Evolutionary conservation across 1,140 invertebrate species (phyloP), one percentile per base, ranked within the genome.

Genomic region (Drosophila melanica): DNA sequence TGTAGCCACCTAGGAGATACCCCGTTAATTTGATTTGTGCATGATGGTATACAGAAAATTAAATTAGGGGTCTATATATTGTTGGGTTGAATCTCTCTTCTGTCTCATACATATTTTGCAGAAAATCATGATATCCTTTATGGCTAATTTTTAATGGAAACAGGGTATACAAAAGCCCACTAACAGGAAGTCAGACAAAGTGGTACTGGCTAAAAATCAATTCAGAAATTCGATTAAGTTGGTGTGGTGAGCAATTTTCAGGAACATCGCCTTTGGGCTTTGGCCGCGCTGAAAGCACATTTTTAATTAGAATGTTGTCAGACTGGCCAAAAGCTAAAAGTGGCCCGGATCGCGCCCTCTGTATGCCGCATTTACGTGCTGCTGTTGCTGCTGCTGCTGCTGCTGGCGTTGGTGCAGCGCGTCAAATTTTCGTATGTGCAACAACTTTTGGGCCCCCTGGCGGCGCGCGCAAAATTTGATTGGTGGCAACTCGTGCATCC

Each of bases 281-380:
- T 10, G 6, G 7, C 18, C 23, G 35, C 20, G 14, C 50, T 41
- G 20, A 10, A 39, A 12, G 20, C 27, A 64, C 27, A 59, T 73
- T 64, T 60, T 45, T 44, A 74, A 79, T 79, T 79, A 20, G 27
- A 60, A 64, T 44, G 42, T 45, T 64, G 57, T 57, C 59, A 62
- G 57, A 30, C 18, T 2, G 14, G 20, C 16, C 67, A 33, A 39
- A 33, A 41, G 45, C 37, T 44, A 41, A 51, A 37, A 51, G 48
- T 48, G 47, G 23, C 47, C 47, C 47, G 45, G 45, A 47, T 47
- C 20, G 39, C 39, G n/a, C 5, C 39, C 37, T 39, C 11, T 39
- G 37, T n/a, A 39, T 39, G 37, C 37, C 37, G 5, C 11, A 39
- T 39, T 39, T 12, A 39, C 37, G 4, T 12, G 12, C 11, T 39